A percentile compares a stretch with the other conserved stretches of the same genome.
phyloP scores from a whole-genome alignment of 2,113 vertebrate species.

The Butastur rufipennis region DNA sequence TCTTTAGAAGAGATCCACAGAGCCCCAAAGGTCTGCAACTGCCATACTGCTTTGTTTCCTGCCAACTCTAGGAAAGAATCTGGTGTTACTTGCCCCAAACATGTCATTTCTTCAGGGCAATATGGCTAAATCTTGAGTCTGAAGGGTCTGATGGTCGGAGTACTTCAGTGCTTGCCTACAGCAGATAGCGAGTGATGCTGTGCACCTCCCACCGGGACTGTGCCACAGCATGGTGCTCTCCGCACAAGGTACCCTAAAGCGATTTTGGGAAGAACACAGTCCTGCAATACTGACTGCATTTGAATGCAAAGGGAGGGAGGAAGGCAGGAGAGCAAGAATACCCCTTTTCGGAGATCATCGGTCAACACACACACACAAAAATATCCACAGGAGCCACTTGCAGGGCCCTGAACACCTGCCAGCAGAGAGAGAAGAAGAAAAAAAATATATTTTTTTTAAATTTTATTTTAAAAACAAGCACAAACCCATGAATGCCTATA shows the following conservation, averaged over 20 bases:
- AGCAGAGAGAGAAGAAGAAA: not conserved
- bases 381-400: not conserved
- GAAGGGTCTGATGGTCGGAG: not conserved
- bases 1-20: not conserved
- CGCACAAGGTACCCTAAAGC: not conserved
- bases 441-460: not conserved
- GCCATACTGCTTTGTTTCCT: not conserved
- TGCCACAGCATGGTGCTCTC: not conserved
- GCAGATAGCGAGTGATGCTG: not conserved
- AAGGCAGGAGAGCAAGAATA: not conserved
- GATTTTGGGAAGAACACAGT: not conserved
- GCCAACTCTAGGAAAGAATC: not conserved
- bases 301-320: not conserved
- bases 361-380: not conserved
- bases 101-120: not conserved
- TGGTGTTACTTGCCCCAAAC: not conserved
- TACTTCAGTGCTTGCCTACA: not conserved
- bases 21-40: not conserved
- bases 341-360: not conserved
- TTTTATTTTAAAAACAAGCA: not conserved
- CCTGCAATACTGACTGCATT: fast-evolving
- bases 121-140: not conserved
- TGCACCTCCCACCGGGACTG: not conserved
- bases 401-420: not conserved
- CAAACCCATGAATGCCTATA: not conserved